These are phyloP conservation scores for Cacoxenus indagator DNA, from an alignment of 2,888 invertebrate genomes.

Conservation along the genomic window DNA sequence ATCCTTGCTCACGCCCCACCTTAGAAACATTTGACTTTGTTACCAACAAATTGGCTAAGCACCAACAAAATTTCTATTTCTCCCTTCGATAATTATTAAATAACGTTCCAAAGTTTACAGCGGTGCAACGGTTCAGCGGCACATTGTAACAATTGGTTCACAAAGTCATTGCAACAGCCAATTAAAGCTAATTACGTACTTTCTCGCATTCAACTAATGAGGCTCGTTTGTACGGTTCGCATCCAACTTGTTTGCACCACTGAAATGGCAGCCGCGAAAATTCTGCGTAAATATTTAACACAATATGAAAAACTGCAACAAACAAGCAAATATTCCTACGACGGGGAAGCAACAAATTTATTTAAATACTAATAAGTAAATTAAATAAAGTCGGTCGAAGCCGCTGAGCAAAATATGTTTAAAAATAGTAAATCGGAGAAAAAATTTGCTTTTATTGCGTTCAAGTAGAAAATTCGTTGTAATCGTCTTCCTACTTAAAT, in stretches of 20 bases:
- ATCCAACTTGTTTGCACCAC: background rate
- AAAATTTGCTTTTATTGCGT: slow-evolving; percentile 5
- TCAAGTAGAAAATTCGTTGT: background rate
- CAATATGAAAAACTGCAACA: background rate
- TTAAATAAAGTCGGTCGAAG: background rate
- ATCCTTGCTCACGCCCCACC: too few relatives aligned
- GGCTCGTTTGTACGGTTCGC: background rate
- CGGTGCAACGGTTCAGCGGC: background rate
- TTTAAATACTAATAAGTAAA: background rate
- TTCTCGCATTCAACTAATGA: background rate
- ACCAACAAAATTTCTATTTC: too few relatives aligned
- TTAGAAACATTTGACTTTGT: too few relatives aligned
- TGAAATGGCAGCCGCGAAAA: background rate
- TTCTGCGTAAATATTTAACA: background rate
- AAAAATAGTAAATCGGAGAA: slow-evolving; percentile 2
- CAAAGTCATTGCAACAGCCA: background rate
- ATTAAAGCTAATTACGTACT: slow-evolving; percentile 9
- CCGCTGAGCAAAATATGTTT: background rate
- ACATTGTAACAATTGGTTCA: background rate
- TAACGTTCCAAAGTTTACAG: background rate
- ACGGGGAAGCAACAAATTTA: background rate
- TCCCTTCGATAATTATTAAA: background rate
- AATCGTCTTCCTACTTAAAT: background rate
- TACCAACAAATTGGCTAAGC: too few relatives aligned
- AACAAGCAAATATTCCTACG: background rate